Evolutionary conservation across 2,797 vertebrate species (phyloP).

Genomic region (Limnodromus scolopaceus): DNA sequence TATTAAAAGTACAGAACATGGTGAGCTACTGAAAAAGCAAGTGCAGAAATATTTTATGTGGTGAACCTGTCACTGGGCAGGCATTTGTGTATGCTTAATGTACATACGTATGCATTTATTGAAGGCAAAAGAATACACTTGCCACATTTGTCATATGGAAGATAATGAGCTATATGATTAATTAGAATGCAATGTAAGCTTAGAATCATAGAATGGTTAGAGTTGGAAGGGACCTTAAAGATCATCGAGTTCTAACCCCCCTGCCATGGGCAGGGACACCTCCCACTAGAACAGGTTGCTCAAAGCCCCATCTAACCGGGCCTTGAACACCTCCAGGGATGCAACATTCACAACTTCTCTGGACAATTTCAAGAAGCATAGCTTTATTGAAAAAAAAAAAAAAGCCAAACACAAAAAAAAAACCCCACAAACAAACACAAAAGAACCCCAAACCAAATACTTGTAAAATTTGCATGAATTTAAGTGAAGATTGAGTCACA

Average conservation of each 20-base stretch:
- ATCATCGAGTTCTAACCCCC: background rate
- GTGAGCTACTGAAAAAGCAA: background rate
- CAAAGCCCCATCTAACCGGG: background rate
- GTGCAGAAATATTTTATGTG: background rate
- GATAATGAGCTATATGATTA: background rate
- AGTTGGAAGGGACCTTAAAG: background rate
- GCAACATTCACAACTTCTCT: background rate
- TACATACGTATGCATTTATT: background rate
- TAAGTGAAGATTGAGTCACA: background rate
- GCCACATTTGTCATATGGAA: background rate
- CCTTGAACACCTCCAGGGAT: background rate
- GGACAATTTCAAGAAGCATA: background rate
- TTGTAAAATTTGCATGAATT: background rate
- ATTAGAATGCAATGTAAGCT: background rate
- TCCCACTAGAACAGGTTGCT: background rate
- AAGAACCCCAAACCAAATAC: too few relatives aligned
- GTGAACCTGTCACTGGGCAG: background rate
- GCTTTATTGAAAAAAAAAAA: background rate
- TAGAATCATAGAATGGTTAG: background rate
- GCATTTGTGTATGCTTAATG: background rate
- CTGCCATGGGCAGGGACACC: background rate
- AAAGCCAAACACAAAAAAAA: too few relatives aligned
- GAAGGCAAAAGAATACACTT: background rate
- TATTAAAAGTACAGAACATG: background rate
- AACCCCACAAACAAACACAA: too few relatives aligned